phyloP scores from a whole-genome alignment of 1,140 invertebrate species.

The Cotesia vestalis region DNA sequence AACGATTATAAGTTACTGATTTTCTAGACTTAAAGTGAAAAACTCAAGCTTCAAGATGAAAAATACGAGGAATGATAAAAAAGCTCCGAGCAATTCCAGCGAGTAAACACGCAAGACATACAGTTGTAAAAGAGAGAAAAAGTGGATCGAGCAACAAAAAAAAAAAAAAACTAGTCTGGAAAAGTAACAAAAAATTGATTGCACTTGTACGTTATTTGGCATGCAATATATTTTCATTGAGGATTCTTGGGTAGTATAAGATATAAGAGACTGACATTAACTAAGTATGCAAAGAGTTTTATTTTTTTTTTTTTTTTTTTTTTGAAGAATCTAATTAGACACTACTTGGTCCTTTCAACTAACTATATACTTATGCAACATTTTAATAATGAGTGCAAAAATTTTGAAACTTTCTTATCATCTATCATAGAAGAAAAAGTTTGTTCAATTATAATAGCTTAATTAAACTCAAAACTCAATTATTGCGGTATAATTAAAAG shows the following conservation, averaged over 20 bases:
- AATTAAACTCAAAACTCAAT: too few species aligned
- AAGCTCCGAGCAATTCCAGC: slow-evolving; percentile 32
- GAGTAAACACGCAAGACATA: slow-evolving; percentile 20
- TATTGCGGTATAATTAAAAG: background rate
- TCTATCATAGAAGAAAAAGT: too few species aligned
- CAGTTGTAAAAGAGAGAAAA: slow-evolving; percentile 1
- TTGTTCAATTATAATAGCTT: too few species aligned
- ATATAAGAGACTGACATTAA: slow-evolving; percentile 30
- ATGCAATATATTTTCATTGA: slow-evolving; percentile 38
- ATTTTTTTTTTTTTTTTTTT: slow-evolving; percentile 36
- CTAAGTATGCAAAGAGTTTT: slow-evolving; percentile 28
- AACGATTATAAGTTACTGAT: slow-evolving; percentile 12
- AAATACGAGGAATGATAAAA: slow-evolving; percentile 14
- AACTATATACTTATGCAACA: too few species aligned
- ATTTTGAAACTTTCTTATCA: too few species aligned
- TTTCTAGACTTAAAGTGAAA: slow-evolving; percentile 5
- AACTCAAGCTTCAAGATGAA: background rate
- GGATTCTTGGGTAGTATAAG: slow-evolving; percentile 4
- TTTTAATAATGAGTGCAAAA: too few species aligned
- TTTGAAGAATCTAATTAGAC: background rate
- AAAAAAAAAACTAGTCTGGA: slow-evolving; percentile 11
- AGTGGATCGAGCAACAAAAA: slow-evolving; percentile 16
- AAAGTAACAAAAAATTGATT: slow-evolving; percentile 24
- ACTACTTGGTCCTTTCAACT: background rate
- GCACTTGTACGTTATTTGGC: slow-evolving; percentile 10